Base-by-base conservation (phyloP, 2,888 invertebrate genomes). In the Xestia sexstrigata region DNA sequence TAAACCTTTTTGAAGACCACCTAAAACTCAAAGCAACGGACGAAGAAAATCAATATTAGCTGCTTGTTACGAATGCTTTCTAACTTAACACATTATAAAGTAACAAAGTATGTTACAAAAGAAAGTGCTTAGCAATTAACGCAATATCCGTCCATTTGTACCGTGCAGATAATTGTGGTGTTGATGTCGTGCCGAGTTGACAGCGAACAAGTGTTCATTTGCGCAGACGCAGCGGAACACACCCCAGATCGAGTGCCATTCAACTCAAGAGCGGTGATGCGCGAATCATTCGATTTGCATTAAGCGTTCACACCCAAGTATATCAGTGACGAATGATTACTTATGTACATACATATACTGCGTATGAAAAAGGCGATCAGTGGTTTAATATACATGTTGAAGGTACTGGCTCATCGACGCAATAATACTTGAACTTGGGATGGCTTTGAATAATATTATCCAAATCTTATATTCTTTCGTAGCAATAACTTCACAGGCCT, bases 211-310 rank as follows among this genome's bases (percentile, higher is more conserved):
- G 87, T 86, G 83, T 86, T 76, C 74, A 45, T 35, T 60, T 70
- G 78, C 78, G 74, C 75, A 75, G 70, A 42, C 85, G 68, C 76
- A 77, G 73, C 86, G 87, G 20, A 58, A 69, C 70, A 79, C 86
- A 88, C 85, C 88, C 87, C 85, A 83, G 84, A 86, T 88, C 87
- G 85, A 90, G 89, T 89, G 89, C 86, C 87, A 82, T 83, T 90
- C 88, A 89, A 89, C 88, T 92, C 90, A 83, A 92, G 92, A 90
- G 93, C 90, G 86, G 81, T 85, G 90, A 91, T 88, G 91, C 89
- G 92, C 92, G 90, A 89, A 90, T 93, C 90, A 94, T 95, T 94
- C 92, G 93, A 95, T 95, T 93, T 94, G 88, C 90, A 90, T 91
- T 90, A 84, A 88, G 83, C 88, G 86, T 91, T 91, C 91, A 89